Conservation (phyloP, 1,140 invertebrate genomes). For the Dendroctonus ponderosae region DNA sequence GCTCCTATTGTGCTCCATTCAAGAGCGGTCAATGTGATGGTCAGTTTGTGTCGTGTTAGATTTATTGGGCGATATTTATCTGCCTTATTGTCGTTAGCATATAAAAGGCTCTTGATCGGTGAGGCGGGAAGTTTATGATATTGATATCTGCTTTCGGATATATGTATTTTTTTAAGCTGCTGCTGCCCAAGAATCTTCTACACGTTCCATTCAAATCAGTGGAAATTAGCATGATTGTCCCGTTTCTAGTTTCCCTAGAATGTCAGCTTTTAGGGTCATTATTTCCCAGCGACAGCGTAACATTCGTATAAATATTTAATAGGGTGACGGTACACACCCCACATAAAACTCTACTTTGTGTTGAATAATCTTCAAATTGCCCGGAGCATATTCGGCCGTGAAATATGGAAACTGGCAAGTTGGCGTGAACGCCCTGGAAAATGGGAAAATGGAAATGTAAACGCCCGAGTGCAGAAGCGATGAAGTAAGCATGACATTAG, state of each 20-base stretch:
- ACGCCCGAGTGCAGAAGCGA: constrained; percentile 46
- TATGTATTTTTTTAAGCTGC: no score
- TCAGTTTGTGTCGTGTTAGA: constrained; percentile 1
- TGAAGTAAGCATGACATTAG: constrained; percentile 48
- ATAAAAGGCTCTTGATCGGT: background rate
- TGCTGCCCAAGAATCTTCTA: no score
- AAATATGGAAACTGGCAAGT: constrained; percentile 40
- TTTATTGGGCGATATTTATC: constrained; percentile 4
- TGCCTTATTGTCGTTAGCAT: constrained; percentile 1
- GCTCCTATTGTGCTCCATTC: background rate
- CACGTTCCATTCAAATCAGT: no score
- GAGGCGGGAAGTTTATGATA: no score
- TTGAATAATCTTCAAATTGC: constrained; percentile 51
- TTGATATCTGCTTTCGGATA: no score
- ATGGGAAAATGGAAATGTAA: constrained; percentile 39
- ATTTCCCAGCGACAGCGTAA: constrained; percentile 33
- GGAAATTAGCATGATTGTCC: background rate
- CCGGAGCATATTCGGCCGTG: constrained; percentile 46
- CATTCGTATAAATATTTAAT: constrained; percentile 47
- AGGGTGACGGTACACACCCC: constrained; percentile 46
- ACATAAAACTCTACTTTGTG: constrained; percentile 49
- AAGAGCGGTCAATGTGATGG: background rate
- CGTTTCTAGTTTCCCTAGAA: no score
- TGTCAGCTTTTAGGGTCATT: background rate
- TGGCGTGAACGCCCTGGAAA: constrained; percentile 38